A percentile compares a stretch with the other conserved stretches of the same genome.
These are phyloP conservation scores for Metellina segmentata DNA, from an alignment of 2,888 invertebrate species.

Conservation along the genomic window DNA sequence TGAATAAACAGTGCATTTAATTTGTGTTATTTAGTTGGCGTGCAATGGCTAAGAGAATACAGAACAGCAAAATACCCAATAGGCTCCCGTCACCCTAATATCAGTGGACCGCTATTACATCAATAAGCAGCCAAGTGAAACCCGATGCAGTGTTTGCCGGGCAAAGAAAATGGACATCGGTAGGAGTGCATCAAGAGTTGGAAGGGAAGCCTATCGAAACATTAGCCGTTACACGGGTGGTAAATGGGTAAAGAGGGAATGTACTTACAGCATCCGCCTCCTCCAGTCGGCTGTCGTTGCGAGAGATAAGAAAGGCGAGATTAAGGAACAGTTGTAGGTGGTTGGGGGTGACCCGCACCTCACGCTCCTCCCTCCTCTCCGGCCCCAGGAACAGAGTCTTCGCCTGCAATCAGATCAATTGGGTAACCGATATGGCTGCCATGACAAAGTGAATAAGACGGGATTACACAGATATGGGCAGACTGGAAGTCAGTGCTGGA, in stretches of 20 bases:
- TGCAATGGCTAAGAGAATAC: too few relatives aligned
- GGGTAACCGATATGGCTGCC: neutral
- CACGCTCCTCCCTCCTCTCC: conserved; percentile 28
- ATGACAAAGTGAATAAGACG: neutral
- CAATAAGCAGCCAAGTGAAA: too few relatives aligned
- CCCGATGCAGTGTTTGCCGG: too few relatives aligned
- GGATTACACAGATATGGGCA: neutral
- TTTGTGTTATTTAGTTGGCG: too few relatives aligned
- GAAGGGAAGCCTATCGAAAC: neutral
- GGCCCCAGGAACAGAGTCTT: conserved; percentile 70
- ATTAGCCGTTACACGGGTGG: neutral
- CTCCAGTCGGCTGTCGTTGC: conserved; percentile 80
- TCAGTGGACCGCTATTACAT: too few relatives aligned
- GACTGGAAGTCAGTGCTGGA: too few relatives aligned
- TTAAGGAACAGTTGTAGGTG: conserved; percentile 82
- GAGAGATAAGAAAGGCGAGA: conserved; percentile 80
- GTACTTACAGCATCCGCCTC: conserved; percentile 80
- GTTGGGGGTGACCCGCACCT: conserved; percentile 81
- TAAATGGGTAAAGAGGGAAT: conserved; percentile 2
- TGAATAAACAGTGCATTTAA: too few relatives aligned
- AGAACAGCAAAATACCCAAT: too few relatives aligned
- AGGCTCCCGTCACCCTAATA: too few relatives aligned
- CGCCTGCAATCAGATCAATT: conserved; percentile 65
- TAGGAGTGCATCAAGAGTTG: too few relatives aligned
- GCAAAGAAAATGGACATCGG: too few relatives aligned